Evolutionary conservation across 1,140 invertebrate species (phyloP), one percentile per base, ranked within the genome.

Genomic region (Meloidogyne chitwoodi): DNA sequence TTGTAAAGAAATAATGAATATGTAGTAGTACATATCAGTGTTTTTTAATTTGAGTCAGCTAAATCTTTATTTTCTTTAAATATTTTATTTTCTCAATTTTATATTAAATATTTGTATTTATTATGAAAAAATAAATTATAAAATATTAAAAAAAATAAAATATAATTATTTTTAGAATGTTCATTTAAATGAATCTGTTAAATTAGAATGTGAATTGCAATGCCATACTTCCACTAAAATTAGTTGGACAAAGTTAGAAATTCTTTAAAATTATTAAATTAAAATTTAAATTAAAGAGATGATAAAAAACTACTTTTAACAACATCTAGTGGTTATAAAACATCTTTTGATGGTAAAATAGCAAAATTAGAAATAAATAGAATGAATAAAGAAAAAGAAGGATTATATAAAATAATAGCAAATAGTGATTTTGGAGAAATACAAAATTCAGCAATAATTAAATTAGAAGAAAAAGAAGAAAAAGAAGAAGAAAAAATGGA

Each of bases 201-300:
- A 72, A 62, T 69, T 86, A 29, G 80, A 86, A 69, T 84, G 83
- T 41, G 77, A 85, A 74, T 77, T 84, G 44, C 79, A 85, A 67
- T 87, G 85, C 27, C 83, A 87, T 74, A 74, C 78, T 19, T 81
- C 84, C 4, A 87, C 85, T 22, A 83, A 83, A 73, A 86, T 86
- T 44, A 84, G 82, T 38, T 86, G 84, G 84, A 81, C 70, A 70
- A 86, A 84, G 85, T 87, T 74, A 65, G 82, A 19, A 19, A 34
- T 22, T 16, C 0, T 41, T 31, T 14, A 65, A 56, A 56, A n/a
- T n/a, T n/a, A n/a, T 4, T n/a, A n/a, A 56, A 16, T 38, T 38
- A 48, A 48, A 16, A 5, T 56, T 56, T n/a, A 14, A 19, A 3
- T 56, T 84, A 61, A 62, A 86, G 85, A 73, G 85, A 86, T 68